Evolutionary conservation across 35 echinoderm and acorn worm genomes (phyloP).

Genomic region (Ophioderma brevispina): DNA sequence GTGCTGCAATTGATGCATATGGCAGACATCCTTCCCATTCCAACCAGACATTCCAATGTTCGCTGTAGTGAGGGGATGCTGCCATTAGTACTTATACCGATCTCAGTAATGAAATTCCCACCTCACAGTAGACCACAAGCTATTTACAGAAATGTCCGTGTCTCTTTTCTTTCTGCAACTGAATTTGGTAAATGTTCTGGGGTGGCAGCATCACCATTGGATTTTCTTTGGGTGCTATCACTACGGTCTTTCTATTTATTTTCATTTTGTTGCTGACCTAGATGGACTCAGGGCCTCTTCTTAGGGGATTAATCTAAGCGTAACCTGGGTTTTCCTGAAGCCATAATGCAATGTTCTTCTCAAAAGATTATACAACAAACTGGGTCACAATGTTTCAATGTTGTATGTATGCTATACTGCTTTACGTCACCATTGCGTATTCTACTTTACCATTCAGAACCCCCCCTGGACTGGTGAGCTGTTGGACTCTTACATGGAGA

Average conservation of each 20-base stretch:
- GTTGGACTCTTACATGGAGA: slow-evolving; percentile 65
- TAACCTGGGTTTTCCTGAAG: slow-evolving; percentile 57
- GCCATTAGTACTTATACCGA: not conserved
- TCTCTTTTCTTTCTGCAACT: not conserved
- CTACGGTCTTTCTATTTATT: slow-evolving; percentile 55
- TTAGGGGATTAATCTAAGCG: slow-evolving; percentile 30
- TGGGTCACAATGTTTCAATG: slow-evolving; percentile 48
- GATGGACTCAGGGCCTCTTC: slow-evolving; percentile 16
- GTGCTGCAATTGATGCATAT: not conserved
- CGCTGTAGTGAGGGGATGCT: not conserved
- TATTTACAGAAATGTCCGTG: not conserved
- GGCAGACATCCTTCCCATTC: not conserved
- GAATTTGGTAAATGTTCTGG: not conserved
- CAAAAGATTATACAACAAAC: slow-evolving; percentile 39
- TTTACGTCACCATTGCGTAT: slow-evolving; percentile 47
- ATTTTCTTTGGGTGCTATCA: slow-evolving; percentile 9
- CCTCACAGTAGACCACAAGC: not conserved
- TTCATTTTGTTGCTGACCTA: slow-evolving; percentile 49
- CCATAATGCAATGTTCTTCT: slow-evolving; percentile 46
- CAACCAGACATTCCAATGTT: not conserved
- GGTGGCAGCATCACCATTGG: slow-evolving; percentile 20
- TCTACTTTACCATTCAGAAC: slow-evolving; percentile 58
- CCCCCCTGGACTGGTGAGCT: slow-evolving; percentile 45
- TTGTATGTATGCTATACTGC: slow-evolving; percentile 53
- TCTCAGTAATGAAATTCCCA: not conserved